Evolutionary conservation across 1,140 invertebrate genomes (phyloP).

Genomic region (Colletes gigas): DNA sequence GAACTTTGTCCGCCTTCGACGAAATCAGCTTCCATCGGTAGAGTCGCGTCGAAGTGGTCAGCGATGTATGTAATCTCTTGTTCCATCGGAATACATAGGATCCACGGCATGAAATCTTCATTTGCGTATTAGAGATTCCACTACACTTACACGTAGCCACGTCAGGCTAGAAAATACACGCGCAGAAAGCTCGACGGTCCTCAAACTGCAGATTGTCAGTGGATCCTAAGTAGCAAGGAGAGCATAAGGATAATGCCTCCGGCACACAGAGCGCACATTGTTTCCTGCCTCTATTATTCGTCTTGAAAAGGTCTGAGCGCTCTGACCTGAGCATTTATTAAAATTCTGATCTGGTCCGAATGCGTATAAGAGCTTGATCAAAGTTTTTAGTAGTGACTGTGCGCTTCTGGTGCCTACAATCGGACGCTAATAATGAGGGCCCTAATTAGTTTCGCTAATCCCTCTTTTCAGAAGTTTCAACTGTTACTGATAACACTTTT

Average conservation of each 20-base stretch:
- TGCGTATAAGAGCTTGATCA: constrained; percentile 34
- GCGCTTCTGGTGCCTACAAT: constrained; percentile 1
- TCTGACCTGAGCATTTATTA: constrained; percentile 40
- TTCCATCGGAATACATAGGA: no score
- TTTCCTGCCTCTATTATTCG: constrained; percentile 58
- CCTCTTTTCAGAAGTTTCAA: not conserved
- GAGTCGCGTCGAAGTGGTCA: not conserved
- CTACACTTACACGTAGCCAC: not conserved
- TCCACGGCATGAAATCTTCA: not conserved
- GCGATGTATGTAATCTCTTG: not conserved
- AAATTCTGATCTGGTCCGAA: constrained; percentile 26
- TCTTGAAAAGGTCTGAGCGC: not conserved
- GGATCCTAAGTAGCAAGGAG: constrained; percentile 50
- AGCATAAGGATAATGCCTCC: constrained; percentile 54
- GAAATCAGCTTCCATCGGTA: not conserved
- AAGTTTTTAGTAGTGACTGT: constrained; percentile 28
- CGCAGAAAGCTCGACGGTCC: not conserved
- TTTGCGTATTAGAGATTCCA: not conserved
- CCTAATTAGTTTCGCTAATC: not conserved
- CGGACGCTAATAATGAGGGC: not conserved
- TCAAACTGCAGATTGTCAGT: not conserved
- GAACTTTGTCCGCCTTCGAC: not conserved
- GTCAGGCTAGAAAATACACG: not conserved
- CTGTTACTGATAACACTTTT: no score
- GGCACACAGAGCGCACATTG: constrained; percentile 55